A percentile compares a stretch with the other conserved stretches of the same genome.
Evolutionary conservation across 2,888 invertebrate genomes (phyloP).

Genomic region (Spicauda simplicius): DNA sequence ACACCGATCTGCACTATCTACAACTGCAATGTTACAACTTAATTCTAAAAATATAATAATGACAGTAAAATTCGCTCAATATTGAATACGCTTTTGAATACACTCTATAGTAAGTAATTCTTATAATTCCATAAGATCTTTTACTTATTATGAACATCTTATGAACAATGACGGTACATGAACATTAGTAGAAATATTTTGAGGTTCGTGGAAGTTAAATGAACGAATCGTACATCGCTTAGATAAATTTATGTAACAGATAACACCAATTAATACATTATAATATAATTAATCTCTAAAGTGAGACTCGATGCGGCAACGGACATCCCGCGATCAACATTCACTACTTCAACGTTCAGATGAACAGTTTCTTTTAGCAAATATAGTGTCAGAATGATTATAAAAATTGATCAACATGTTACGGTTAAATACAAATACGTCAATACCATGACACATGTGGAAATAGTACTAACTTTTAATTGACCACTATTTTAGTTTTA

Average conservation of each 20-base stretch:
- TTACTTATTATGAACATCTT: neutral
- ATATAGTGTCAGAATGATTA: no score
- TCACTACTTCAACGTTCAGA: neutral
- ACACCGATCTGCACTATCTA: slow-evolving; percentile 1
- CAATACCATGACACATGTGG: no score
- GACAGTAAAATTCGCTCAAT: neutral
- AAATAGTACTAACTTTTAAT: no score
- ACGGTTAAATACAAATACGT: no score
- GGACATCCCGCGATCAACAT: neutral
- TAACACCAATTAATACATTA: slow-evolving; percentile 7
- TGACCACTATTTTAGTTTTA: no score
- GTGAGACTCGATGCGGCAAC: neutral
- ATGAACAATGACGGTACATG: neutral
- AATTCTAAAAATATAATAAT: neutral
- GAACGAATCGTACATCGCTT: neutral
- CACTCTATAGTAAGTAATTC: neutral
- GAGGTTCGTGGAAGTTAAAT: neutral
- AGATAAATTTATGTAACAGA: neutral
- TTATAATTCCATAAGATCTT: neutral
- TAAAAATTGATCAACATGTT: no score
- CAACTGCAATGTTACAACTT: neutral
- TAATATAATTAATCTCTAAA: slow-evolving; percentile 3
- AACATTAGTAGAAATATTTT: neutral
- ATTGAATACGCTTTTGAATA: neutral
- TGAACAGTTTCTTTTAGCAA: no score